Evolutionary conservation across 2,888 invertebrate species (phyloP).

Genomic region (Drosophila nr. perissopoda): DNA sequence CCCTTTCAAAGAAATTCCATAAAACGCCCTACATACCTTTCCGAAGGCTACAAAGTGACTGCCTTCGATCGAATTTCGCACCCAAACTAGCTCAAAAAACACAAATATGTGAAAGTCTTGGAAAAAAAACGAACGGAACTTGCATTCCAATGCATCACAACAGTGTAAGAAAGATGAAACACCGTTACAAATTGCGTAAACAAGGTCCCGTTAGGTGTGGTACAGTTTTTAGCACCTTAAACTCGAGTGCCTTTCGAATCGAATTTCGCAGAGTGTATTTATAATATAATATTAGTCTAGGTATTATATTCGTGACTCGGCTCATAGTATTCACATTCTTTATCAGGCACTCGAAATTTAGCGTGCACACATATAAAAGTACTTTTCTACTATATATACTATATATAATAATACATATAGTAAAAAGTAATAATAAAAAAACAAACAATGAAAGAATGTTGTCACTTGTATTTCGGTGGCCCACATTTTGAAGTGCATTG

Average conservation of each 20-base stretch:
- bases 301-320: neutral
- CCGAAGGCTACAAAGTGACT: too few relatives aligned
- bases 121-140: too few relatives aligned
- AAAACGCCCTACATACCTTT: neutral
- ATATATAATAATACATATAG: neutral
- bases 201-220: neutral
- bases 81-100: too few relatives aligned
- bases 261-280: neutral
- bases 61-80: too few relatives aligned
- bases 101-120: too few relatives aligned
- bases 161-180: too few relatives aligned
- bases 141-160: too few relatives aligned
- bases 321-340: neutral
- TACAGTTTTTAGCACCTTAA: neutral
- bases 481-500: neutral
- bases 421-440: neutral
- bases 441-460: neutral
- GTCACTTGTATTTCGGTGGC: neutral
- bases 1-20: neutral
- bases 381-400: neutral
- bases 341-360: constrained; percentile 9
- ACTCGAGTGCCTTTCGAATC: neutral
- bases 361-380: neutral
- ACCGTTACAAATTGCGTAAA: neutral
- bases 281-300: neutral